These are phyloP conservation scores for Scolopax mira DNA, from an alignment of 2,113 vertebrate genomes.

Conservation along the genomic window DNA sequence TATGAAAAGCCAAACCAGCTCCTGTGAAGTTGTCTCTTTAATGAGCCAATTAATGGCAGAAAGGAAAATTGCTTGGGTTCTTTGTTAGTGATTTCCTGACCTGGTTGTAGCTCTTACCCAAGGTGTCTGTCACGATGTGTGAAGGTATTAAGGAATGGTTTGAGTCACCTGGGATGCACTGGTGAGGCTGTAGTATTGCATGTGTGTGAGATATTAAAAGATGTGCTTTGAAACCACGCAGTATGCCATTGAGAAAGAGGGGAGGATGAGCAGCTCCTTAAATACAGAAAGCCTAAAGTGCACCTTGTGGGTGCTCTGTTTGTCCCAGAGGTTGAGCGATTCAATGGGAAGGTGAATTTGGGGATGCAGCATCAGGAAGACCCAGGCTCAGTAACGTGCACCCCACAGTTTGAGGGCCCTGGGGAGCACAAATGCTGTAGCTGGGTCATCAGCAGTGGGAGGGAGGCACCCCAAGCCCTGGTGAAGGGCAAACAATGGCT, in stretches of 20 bases:
- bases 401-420: fast-evolving
- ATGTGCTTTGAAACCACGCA: not conserved
- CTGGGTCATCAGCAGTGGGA: not conserved
- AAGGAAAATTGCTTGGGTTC: not conserved
- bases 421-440: not conserved
- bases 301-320: fast-evolving
- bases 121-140: not conserved
- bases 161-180: not conserved
- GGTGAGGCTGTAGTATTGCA: no score
- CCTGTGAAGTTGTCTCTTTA: not conserved
- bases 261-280: not conserved
- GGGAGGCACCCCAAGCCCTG: not conserved
- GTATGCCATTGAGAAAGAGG: not conserved
- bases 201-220: not conserved
- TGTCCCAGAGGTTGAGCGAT: not conserved
- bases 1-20: not conserved
- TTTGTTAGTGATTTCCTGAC: not conserved
- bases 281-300: not conserved
- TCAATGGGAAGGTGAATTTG: not conserved
- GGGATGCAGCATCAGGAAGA: not conserved
- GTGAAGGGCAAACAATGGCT: not conserved
- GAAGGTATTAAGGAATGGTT: not conserved
- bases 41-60: not conserved
- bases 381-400: fast-evolving
- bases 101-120: not conserved